phyloP scores from a whole-genome alignment of 2,797 vertebrate species.

The Nothura maculosa region DNA sequence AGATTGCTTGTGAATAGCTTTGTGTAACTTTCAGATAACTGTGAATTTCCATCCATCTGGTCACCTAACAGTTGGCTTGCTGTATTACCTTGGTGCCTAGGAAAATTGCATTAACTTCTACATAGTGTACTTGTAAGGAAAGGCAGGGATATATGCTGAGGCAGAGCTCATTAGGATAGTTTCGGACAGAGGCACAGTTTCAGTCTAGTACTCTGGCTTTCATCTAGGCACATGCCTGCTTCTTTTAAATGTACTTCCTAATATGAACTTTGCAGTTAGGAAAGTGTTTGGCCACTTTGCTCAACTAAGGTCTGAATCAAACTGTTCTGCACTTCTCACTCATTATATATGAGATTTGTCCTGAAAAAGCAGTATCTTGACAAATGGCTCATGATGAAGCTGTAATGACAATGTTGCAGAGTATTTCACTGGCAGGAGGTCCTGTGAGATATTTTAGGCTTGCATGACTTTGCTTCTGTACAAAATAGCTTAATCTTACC shows the following conservation, averaged over 20 bases:
- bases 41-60: neutral
- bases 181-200: neutral
- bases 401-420: neutral
- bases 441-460: neutral
- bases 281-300: neutral
- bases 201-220: neutral
- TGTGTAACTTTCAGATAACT: neutral
- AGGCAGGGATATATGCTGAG: neutral
- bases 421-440: neutral
- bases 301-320: neutral
- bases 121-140: neutral
- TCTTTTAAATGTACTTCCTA: neutral
- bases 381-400: neutral
- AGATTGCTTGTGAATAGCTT: neutral
- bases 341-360: neutral
- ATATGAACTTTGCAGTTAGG: neutral
- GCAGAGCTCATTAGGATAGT: accelerated
- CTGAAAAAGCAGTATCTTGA: neutral
- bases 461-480: neutral
- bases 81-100: neutral
- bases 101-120: neutral
- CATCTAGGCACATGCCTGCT: neutral
- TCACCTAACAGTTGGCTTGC: neutral
- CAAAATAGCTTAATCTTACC: neutral
- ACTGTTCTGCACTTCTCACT: neutral